Base-by-base conservation (phyloP, 1,140 invertebrate species). In the Fopius arisanus region DNA sequence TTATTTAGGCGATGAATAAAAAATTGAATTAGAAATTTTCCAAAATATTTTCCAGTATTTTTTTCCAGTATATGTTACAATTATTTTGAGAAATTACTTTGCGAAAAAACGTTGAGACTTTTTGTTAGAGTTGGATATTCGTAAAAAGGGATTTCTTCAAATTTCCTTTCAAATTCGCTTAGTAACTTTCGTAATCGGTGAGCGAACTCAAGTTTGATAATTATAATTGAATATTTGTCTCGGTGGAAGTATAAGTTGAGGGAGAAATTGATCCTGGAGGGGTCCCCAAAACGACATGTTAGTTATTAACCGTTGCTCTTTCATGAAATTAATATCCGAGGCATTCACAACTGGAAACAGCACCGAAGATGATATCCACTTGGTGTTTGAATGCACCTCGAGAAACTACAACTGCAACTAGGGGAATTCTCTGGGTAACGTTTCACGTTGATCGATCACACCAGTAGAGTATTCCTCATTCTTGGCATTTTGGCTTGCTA, bases 381-480 rank as follows among this genome's bases (percentile, higher is more conserved):
- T 28, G 19, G 54, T 59, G 54, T 59, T 59, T 59, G 21, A 59
- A 26, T 59, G 54, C 54, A 59, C 54, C 54, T n/a, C 23, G 28
- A 19, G 4, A 51, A 54, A 48, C 29, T 69, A 51, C 28, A n/a
- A 26, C 59, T 41, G 10, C 26, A n/a, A n/a, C n/a, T n/a, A n/a
- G n/a, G n/a, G 19, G 19, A 51, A 72, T 67, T 66, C 51, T 65
- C 65, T 62, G 33, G 16, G 43, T 70, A 75, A 76, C 77, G 71
- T 77, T 73, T 74, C 69, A 63, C 72, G 75, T 80, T 73, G 75
- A 83, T 81, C 80, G 75, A 83, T 82, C 79, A 79, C 69, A 73
- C 73, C n/a, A 68, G 63, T 77, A 40, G 31, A 59, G 65, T 66
- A 72, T 65, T 41, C 54, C 54, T 59, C 54, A 73, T 67, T 67